Evolutionary conservation across 2,888 invertebrate species (phyloP).

Genomic region (Portevinia maculata): DNA sequence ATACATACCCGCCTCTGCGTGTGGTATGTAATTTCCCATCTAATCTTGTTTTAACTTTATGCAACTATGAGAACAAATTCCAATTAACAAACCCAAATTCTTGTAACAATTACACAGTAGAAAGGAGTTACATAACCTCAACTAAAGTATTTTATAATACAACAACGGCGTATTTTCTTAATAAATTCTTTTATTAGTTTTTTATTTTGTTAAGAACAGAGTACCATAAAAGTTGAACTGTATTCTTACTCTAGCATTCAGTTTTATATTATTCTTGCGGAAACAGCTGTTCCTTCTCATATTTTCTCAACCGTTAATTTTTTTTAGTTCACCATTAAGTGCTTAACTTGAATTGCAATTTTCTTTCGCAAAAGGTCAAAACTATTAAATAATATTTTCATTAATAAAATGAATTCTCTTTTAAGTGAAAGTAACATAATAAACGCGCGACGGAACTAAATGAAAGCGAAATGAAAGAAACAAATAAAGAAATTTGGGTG

Average conservation of each 20-base stretch:
- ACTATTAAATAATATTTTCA: background rate
- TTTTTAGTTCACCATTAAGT: background rate
- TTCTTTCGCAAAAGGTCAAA: constrained; percentile 20
- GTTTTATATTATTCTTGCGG: background rate
- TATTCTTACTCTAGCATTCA: background rate
- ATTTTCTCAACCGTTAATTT: background rate
- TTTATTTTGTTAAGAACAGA: background rate
- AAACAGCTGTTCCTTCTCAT: background rate
- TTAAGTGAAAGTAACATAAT: constrained; percentile 64
- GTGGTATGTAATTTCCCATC: too few species aligned
- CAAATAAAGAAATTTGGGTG: constrained; percentile 41
- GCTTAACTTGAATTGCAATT: background rate
- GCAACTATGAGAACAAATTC: background rate
- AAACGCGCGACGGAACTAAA: constrained; percentile 11
- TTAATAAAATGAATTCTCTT: constrained; percentile 17
- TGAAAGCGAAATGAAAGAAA: constrained; percentile 47
- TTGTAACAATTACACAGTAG: constrained; percentile 11
- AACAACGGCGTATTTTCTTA: background rate
- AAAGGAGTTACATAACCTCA: background rate
- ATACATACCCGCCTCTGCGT: too few species aligned
- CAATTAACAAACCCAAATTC: constrained; percentile 7
- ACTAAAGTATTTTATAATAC: background rate
- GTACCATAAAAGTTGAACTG: constrained; percentile 7
- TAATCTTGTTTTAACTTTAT: too few species aligned
- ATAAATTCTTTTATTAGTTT: background rate